A percentile compares a stretch with the other conserved stretches of the same genome.
Evolutionary conservation across 2,797 vertebrate genomes (phyloP).

Genomic region (Enteromius argenteus): DNA sequence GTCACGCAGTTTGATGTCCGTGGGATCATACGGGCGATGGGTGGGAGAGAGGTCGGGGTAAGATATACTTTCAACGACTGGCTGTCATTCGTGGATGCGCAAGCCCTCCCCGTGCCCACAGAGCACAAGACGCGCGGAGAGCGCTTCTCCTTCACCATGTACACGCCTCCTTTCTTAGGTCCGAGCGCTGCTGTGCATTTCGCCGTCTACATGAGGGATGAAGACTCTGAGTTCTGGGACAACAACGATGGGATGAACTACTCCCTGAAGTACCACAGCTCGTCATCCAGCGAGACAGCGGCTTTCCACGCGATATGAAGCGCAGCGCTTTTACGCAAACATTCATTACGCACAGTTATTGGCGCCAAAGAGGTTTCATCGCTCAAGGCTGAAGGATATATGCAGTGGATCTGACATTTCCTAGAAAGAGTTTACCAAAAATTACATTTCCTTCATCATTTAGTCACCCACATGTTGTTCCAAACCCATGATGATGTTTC

Average conservation of each 20-base stretch:
- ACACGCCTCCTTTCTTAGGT: constrained; percentile 80
- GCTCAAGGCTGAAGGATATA: neutral
- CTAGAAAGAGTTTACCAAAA: neutral
- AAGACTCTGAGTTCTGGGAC: constrained; percentile 88
- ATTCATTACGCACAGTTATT: neutral
- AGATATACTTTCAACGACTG: constrained; percentile 92
- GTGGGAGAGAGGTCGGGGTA: constrained; percentile 77
- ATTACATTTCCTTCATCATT: neutral
- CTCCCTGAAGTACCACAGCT: constrained; percentile 74
- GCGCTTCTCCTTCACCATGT: constrained; percentile 82
- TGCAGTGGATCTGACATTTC: neutral
- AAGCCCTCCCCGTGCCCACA: constrained; percentile 70
- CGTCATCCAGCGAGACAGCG: constrained; percentile 45
- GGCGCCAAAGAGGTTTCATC: neutral
- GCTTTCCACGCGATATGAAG: constrained; percentile 57
- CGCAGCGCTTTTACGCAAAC: constrained; percentile 27
- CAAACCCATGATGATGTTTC: neutral
- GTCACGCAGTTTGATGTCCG: constrained; percentile 72
- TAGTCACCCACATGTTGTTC: neutral
- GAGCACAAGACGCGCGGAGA: constrained; percentile 51
- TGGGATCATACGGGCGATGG: constrained; percentile 72
- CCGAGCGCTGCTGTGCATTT: constrained; percentile 80
- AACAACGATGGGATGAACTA: constrained; percentile 90
- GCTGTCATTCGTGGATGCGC: constrained; percentile 85
- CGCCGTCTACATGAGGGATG: constrained; percentile 81